Conservation (phyloP, 2,113 vertebrate genomes). For the Struthio camelus region DNA sequence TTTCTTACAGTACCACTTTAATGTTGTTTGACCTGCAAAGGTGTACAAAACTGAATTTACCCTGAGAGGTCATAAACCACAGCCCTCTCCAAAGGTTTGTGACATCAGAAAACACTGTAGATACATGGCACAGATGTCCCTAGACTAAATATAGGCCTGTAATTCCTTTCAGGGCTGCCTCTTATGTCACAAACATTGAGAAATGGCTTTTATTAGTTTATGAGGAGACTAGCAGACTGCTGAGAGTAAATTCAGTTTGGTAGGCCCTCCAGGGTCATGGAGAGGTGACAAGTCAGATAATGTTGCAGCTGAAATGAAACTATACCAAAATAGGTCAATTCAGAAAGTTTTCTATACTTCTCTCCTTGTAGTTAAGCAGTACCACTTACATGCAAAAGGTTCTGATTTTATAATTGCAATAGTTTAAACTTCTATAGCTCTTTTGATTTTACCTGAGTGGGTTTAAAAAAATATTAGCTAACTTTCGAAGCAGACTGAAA, state of each 20-base stretch:
- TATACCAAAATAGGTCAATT: neutral
- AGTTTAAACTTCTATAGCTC: neutral
- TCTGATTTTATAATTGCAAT: neutral
- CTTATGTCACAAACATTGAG: neutral
- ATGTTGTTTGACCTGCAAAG: neutral
- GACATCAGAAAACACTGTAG: neutral
- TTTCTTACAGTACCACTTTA: neutral
- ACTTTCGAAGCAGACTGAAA: neutral
- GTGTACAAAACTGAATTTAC: neutral
- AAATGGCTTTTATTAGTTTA: neutral
- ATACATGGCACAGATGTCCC: neutral
- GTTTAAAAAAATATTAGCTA: neutral
- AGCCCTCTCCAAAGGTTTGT: neutral
- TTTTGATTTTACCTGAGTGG: neutral
- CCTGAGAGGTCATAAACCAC: neutral
- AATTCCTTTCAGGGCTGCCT: neutral
- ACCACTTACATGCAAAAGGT: neutral
- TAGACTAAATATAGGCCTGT: neutral
- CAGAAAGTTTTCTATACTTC: neutral
- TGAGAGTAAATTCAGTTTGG: neutral
- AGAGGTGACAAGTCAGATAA: neutral
- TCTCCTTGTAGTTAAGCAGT: neutral
- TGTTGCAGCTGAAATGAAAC: neutral
- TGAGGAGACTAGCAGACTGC: neutral
- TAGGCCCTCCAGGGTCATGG: neutral